phyloP scores from a whole-genome alignment of 2,797 vertebrate species.

The Microctenopoma stevenorrisi region DNA sequence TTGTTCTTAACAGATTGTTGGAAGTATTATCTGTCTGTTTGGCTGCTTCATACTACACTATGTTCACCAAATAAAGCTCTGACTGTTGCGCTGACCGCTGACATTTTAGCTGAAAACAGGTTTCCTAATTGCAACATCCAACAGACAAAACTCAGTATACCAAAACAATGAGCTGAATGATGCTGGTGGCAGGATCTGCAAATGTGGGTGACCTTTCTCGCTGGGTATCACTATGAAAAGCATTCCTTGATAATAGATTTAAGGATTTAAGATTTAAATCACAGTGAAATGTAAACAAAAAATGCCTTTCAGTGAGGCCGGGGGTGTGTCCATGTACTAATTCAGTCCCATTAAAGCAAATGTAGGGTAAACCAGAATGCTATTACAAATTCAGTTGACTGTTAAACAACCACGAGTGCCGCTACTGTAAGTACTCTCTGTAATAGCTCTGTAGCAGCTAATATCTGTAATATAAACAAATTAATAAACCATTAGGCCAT shows the following conservation, averaged over 20 bases:
- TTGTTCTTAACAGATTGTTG: not conserved
- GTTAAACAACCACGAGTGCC: conserved; percentile 23
- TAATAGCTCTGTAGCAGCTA: not conserved
- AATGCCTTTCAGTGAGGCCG: not conserved
- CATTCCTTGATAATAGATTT: not conserved
- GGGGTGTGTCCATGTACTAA: not conserved
- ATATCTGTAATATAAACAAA: conserved; percentile 49
- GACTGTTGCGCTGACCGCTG: not conserved
- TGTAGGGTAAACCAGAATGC: conserved; percentile 1
- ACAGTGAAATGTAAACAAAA: conserved; percentile 2
- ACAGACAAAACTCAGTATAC: too few species aligned
- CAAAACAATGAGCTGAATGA: conserved; percentile 19
- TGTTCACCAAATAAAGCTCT: not conserved
- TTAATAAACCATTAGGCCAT: conserved; percentile 44
- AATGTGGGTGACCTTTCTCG: not conserved
- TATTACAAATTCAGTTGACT: conserved; percentile 39
- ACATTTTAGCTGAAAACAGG: conserved; percentile 1
- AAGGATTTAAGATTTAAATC: not conserved
- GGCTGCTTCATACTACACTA: not conserved
- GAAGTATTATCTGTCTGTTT: not conserved
- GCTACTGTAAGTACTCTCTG: conserved; percentile 37
- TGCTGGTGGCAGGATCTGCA: conserved; percentile 4
- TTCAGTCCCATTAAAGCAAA: not conserved
- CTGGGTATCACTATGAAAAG: not conserved
- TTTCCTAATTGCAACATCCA: too few species aligned